These are phyloP conservation scores for Drosophila yooni DNA, from an alignment of 2,888 invertebrate species.

Conservation along the genomic window DNA sequence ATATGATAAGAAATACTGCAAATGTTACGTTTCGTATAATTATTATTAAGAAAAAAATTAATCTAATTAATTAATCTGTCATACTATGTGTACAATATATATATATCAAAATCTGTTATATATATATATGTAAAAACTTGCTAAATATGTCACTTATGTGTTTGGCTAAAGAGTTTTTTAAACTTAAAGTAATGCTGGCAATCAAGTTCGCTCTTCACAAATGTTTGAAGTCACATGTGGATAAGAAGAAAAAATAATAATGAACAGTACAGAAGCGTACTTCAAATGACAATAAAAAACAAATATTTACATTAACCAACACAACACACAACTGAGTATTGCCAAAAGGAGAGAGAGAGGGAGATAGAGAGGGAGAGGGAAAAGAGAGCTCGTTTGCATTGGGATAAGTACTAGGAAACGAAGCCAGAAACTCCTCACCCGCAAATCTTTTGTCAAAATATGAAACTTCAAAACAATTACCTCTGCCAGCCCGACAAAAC, in stretches of 20 bases:
- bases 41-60: no score
- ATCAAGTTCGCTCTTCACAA: neutral
- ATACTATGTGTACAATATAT: neutral
- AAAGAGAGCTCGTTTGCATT: constrained; percentile 29
- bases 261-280: constrained; percentile 58
- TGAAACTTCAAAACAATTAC: constrained; percentile 66
- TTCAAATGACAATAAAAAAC: constrained; percentile 75
- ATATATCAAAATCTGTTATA: neutral
- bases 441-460: constrained; percentile 72
- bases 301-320: constrained; percentile 75
- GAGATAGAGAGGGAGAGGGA: neutral
- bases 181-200: neutral
- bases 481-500: constrained; percentile 39
- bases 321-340: constrained; percentile 27
- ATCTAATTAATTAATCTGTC: neutral
- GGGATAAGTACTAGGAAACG: constrained; percentile 26
- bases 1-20: neutral
- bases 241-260: constrained; percentile 51
- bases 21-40: neutral
- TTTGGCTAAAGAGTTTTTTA: neutral
- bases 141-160: no score
- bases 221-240: constrained; percentile 24
- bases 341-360: neutral
- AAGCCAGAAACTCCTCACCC: constrained; percentile 58
- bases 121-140: no score